These are phyloP conservation scores for Xenopus laevis DNA, from an alignment of 2,113 vertebrate genomes.

Conservation along the genomic window DNA sequence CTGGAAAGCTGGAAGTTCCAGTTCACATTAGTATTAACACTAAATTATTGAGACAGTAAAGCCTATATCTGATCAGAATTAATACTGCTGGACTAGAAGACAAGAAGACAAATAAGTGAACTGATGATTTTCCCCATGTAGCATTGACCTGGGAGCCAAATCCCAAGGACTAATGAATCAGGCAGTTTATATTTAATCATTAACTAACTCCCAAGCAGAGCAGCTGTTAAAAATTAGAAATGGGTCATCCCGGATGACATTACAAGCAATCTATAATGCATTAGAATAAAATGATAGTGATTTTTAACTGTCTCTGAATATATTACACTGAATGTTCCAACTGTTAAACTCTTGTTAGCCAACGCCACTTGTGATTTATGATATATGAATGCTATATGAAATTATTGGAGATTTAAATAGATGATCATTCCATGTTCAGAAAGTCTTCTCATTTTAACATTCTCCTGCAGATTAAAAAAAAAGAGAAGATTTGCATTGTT, in stretches of 20 bases:
- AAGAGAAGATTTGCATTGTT: slow-evolving; percentile 69
- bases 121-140: slow-evolving; percentile 98
- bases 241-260: slow-evolving; percentile 94
- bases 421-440: slow-evolving; percentile 81
- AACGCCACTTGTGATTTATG: slow-evolving; percentile 91
- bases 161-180: slow-evolving; percentile 98
- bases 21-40: slow-evolving; percentile 48
- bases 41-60: slow-evolving; percentile 69
- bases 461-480: slow-evolving; percentile 71
- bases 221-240: slow-evolving; percentile 99
- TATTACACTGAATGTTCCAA: slow-evolving; percentile 93
- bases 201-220: slow-evolving; percentile 86
- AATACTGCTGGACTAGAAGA: slow-evolving; percentile 79
- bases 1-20: no score
- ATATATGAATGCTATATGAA: slow-evolving; percentile 71
- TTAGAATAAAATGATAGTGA: slow-evolving; percentile 99
- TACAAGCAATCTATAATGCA: slow-evolving; percentile 99
- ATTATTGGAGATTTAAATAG: slow-evolving; percentile 88
- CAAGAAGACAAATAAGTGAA: slow-evolving; percentile 95
- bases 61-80: slow-evolving; percentile 74
- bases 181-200: slow-evolving; percentile 99
- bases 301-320: slow-evolving; percentile 99
- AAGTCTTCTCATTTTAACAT: slow-evolving; percentile 79
- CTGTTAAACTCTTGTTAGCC: slow-evolving; percentile 89
- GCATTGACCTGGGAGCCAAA: slow-evolving; percentile 90